These are phyloP conservation scores for Hydractinia echinata DNA, from an alignment of 30 jellyfish, hydroid and myxozoan genomes.

Conservation along the genomic window DNA sequence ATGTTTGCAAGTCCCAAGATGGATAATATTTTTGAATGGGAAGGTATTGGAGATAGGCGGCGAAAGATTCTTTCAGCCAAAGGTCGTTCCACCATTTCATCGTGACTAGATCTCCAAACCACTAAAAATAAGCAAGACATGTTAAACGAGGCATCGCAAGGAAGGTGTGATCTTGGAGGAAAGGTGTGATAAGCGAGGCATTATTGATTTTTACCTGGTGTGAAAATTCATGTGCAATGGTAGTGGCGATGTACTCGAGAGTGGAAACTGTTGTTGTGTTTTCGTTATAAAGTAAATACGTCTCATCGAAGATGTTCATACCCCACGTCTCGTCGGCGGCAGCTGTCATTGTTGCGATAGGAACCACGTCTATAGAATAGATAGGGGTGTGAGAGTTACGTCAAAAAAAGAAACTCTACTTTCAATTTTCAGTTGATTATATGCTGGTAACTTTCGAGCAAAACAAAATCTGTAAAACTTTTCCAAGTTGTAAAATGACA, in stretches of 20 bases:
- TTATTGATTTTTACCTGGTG: constrained; percentile 7
- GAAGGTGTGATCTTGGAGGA: neutral
- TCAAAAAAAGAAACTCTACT: too few species aligned
- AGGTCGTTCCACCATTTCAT: constrained; percentile 35
- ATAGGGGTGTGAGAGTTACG: neutral
- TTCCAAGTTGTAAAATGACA: too few species aligned
- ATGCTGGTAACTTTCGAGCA: too few species aligned
- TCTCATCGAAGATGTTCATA: constrained; percentile 13
- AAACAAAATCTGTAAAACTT: too few species aligned
- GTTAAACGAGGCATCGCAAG: neutral
- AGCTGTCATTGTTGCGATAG: constrained; percentile 13
- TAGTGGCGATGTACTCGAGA: neutral
- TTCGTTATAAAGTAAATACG: neutral
- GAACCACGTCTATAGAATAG: constrained; percentile 29
- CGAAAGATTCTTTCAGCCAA: constrained; percentile 44
- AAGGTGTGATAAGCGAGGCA: neutral
- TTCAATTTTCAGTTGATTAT: too few species aligned
- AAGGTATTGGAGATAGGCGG: constrained; percentile 23
- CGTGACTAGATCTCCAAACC: constrained; percentile 45
- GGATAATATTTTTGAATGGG: constrained; percentile 27
- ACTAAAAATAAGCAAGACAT: constrained; percentile 6
- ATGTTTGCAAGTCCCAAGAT: constrained; percentile 20
- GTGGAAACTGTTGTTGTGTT: neutral
- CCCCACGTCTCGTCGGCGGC: constrained; percentile 42
- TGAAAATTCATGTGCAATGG: constrained; percentile 20